phyloP scores from a whole-genome alignment of 2,888 invertebrate genomes.

The Drosophila melanosoma region DNA sequence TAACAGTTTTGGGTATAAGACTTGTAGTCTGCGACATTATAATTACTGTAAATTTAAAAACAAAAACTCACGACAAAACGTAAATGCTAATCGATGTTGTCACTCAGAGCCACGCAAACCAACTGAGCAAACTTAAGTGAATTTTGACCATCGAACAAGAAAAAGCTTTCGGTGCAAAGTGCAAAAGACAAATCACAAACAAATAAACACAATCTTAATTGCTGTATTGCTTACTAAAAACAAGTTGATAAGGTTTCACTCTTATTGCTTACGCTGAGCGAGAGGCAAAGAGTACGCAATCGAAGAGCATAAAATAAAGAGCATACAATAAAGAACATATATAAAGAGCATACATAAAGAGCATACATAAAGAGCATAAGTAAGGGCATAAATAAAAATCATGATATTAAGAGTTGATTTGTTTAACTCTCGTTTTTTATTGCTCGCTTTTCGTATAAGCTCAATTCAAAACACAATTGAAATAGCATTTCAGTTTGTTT shows the following conservation, averaged over 20 bases:
- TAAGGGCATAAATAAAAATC: constrained; percentile 1
- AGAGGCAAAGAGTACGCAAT: constrained; percentile 3
- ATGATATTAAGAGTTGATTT: neutral
- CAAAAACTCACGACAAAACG: neutral
- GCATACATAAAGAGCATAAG: constrained; percentile 13
- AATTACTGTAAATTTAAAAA: constrained; percentile 1
- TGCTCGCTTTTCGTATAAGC: neutral
- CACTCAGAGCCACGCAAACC: constrained; percentile 34
- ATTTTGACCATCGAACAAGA: constrained; percentile 12
- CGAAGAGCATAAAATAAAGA: neutral
- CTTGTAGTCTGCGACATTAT: constrained; percentile 67
- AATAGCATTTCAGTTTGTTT: neutral
- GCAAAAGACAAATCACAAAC: constrained; percentile 13
- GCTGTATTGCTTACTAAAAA: neutral
- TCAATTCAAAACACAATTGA: neutral
- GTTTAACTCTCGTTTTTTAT: neutral
- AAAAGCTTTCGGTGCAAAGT: constrained; percentile 61
- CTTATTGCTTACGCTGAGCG: neutral
- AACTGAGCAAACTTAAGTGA: constrained; percentile 33
- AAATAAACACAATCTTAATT: neutral
- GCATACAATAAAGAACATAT: constrained; percentile 29
- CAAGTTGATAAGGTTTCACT: constrained; percentile 9
- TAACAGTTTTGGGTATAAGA: constrained; percentile 68
- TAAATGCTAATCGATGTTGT: constrained; percentile 27
- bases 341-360: constrained; percentile 19